Percentiles rank a stretch among this genome's conserved stretches.
Conservation (phyloP, 2,113 vertebrate species). For the Acrocephalus kingi region DNA sequence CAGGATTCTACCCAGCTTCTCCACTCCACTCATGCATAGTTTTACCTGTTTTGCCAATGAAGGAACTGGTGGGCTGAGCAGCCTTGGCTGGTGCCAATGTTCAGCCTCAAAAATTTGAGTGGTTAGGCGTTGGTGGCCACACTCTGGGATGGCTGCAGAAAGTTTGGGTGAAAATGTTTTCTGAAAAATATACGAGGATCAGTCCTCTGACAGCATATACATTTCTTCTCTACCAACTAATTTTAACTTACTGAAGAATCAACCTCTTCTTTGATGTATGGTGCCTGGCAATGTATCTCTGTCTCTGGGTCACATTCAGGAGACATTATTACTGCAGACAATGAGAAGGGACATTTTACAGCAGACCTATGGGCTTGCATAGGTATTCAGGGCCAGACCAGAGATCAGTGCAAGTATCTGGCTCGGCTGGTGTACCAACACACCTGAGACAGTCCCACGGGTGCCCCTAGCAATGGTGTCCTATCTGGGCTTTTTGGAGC, state of each 20-base stretch:
- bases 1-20: neutral
- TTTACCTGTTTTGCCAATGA: neutral
- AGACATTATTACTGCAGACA: neutral
- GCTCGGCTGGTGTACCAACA: neutral
- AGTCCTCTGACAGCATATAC: neutral
- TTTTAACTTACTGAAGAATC: neutral
- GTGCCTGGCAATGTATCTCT: neutral
- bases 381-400: neutral
- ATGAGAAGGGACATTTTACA: neutral
- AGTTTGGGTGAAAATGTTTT: neutral
- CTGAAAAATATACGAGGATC: neutral
- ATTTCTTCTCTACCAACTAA: neutral
- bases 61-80: neutral
- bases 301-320: neutral
- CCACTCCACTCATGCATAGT: neutral
- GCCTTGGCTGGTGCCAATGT: neutral
- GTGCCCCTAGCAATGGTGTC: neutral
- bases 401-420: neutral
- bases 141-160: neutral
- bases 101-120: constrained; percentile 4
- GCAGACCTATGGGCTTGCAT: neutral
- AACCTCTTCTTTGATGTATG: neutral
- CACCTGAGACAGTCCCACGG: neutral
- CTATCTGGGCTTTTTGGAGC: neutral
- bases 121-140: neutral